phyloP scores from a whole-genome alignment of 2,113 vertebrate genomes.

The Nannobrachium achirus region DNA sequence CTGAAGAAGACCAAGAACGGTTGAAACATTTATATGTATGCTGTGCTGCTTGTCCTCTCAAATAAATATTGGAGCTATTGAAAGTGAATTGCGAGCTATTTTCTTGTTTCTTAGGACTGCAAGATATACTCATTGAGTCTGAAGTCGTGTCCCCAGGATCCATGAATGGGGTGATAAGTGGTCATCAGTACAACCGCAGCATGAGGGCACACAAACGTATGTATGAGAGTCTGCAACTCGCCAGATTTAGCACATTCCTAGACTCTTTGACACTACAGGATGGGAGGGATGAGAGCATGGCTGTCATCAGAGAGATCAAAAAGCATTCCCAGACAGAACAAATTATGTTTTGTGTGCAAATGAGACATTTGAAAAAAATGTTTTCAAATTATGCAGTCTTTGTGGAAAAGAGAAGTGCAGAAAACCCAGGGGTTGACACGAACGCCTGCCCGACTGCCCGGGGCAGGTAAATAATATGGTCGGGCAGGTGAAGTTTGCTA shows the following conservation, averaged over 20 bases:
- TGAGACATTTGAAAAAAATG: constrained; percentile 19
- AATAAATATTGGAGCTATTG: too few species aligned
- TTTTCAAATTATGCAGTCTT: constrained; percentile 6
- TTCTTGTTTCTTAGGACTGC: too few species aligned
- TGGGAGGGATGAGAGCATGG: constrained; percentile 4
- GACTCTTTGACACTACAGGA: constrained; percentile 3
- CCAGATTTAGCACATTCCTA: background rate
- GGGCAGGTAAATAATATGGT: too few species aligned
- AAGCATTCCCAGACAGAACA: constrained; percentile 17
- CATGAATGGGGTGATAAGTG: constrained; percentile 20
- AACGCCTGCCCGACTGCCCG: constrained; percentile 43
- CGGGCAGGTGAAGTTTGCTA: too few species aligned
- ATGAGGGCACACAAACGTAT: constrained; percentile 14
- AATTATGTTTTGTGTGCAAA: constrained; percentile 20
- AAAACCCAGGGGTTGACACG: constrained; percentile 21
- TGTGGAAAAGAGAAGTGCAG: constrained; percentile 25
- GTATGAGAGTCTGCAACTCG: constrained; percentile 7
- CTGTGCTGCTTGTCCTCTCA: too few species aligned
- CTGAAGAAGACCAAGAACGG: too few species aligned
- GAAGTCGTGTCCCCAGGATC: constrained; percentile 15
- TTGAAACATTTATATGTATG: too few species aligned
- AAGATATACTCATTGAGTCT: too few species aligned
- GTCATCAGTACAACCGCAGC: constrained; percentile 26
- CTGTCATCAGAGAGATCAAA: constrained; percentile 24
- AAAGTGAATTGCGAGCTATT: too few species aligned